A percentile compares a stretch with the other conserved stretches of the same genome.
These are phyloP conservation scores for Montipora capricornis DNA, from an alignment of 64 coral and sea anemone genomes.

Conservation along the genomic window DNA sequence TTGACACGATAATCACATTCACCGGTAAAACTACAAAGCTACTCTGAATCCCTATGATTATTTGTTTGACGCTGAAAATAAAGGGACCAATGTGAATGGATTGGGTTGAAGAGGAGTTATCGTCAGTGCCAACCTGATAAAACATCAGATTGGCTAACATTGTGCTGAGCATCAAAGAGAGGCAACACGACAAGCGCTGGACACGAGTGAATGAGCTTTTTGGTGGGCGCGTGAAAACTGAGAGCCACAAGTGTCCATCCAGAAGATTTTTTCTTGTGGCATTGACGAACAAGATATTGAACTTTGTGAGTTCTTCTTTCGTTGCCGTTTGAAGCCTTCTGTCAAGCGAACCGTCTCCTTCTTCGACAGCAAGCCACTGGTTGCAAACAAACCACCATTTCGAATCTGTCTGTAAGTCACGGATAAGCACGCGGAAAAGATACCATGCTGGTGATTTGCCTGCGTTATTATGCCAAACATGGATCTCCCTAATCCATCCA, in stretches of 20 bases:
- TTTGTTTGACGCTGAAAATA: slow-evolving; percentile 58
- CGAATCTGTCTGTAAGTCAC: slow-evolving; percentile 76
- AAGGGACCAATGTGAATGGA: slow-evolving; percentile 67
- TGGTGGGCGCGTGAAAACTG: slow-evolving; percentile 81
- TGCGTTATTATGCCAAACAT: slow-evolving; percentile 88
- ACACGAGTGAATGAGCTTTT: slow-evolving; percentile 88
- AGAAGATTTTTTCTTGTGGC: slow-evolving; percentile 88
- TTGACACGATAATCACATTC: slow-evolving; percentile 74
- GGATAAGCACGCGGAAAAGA: slow-evolving; percentile 84
- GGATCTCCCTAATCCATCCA: slow-evolving; percentile 73
- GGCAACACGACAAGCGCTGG: slow-evolving; percentile 85
- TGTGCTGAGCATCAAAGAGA: slow-evolving; percentile 76
- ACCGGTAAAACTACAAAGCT: slow-evolving; percentile 86
- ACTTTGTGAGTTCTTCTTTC: slow-evolving; percentile 80
- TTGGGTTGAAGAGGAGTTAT: background rate
- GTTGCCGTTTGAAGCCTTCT: slow-evolving; percentile 38
- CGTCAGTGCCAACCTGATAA: slow-evolving; percentile 64
- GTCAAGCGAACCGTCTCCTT: slow-evolving; percentile 79
- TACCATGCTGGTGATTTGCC: slow-evolving; percentile 85
- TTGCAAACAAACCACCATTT: slow-evolving; percentile 94
- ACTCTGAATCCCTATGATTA: slow-evolving; percentile 85
- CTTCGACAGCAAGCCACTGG: slow-evolving; percentile 90
- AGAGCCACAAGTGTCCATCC: slow-evolving; percentile 90
- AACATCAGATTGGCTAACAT: slow-evolving; percentile 95
- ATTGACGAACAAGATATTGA: slow-evolving; percentile 90